Evolutionary conservation across 2,888 invertebrate species (phyloP), one percentile per base, ranked within the genome.

Genomic region (Megaustenia siamemsis): DNA sequence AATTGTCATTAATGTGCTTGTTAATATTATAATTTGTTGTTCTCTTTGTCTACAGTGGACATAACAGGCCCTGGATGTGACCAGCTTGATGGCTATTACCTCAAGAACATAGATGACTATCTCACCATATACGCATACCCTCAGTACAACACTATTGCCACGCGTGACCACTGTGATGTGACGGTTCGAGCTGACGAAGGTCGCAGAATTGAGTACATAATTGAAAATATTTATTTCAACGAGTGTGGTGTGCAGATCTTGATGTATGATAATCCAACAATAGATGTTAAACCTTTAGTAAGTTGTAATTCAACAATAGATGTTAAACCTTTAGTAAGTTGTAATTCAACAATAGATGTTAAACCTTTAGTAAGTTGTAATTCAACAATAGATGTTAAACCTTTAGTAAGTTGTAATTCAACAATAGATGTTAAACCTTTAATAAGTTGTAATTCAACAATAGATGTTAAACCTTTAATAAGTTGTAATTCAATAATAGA

Each of bases 41-140:
- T 10, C 32, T 63, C 32, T 32, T 63, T 63, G 15, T 32, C 32
- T 63, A 32, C 49, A 84, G 84, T 84, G 45, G 80, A 84, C 38
- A 28, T 84, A 24, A 38, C 84, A 63, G 84, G 84, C n/a, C 80
- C 79, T 35, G 84, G 84, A 21, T 84, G 84, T 80, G 84, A 84
- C 45, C 40, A 66, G 24, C 35, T 75, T 28, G 79, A 73, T 43
- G 84, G 84, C 5, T 84, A 80, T 32, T 73, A 60, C 66, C 28
- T 84, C 38, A 24, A 56, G 45, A 60, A 75, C 49, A n/a, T n/a
- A 43, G 75, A 84, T 49, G 75, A 79, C 45, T 40, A 40, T 32
- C 43, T 78, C 24, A 4, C 66, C 8, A 24, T 60, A 18, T 78
- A 35, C 43, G 32, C 60, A 43, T 32, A 53, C 5, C 83, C 71